Evolutionary conservation across 2,797 vertebrate genomes (phyloP).

Genomic region (Lutjanus campechanus): DNA sequence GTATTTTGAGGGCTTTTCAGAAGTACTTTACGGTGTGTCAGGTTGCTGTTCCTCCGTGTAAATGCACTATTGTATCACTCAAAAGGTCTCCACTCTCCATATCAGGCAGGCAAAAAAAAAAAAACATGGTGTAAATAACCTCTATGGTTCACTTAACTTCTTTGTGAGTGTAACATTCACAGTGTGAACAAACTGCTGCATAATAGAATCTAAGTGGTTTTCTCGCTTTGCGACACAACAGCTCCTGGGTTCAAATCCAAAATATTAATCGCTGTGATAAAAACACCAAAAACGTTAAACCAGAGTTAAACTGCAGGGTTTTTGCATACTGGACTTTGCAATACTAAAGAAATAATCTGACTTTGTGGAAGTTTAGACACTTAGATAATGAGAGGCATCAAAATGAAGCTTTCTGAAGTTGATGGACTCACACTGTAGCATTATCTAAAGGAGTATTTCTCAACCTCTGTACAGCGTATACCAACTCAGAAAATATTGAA

Average conservation of each 20-base stretch:
- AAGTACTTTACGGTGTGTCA: constrained; percentile 80
- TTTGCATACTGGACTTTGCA: neutral
- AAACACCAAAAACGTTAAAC: constrained; percentile 2
- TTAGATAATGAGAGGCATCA: neutral
- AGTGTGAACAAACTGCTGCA: constrained; percentile 39
- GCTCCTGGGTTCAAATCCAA: constrained; percentile 40
- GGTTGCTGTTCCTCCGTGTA: constrained; percentile 72
- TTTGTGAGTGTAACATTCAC: constrained; percentile 39
- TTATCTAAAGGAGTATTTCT: no score
- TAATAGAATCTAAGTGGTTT: constrained; percentile 61
- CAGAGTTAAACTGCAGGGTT: neutral
- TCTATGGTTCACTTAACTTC: constrained; percentile 44
- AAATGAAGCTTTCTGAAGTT: neutral
- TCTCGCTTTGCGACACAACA: constrained; percentile 41
- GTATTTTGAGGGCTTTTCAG: constrained; percentile 80
- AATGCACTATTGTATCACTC: constrained; percentile 78
- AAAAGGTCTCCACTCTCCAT: constrained; percentile 73
- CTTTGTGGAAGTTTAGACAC: neutral
- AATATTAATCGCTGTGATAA: constrained; percentile 4
- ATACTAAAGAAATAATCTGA: neutral
- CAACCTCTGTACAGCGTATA: no score
- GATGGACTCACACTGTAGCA: no score
- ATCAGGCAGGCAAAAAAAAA: constrained; percentile 28
- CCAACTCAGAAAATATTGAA: no score
- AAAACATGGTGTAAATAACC: constrained; percentile 71